Base-by-base conservation (phyloP, 2,797 vertebrate species). In the Poliocrania exsul region DNA sequence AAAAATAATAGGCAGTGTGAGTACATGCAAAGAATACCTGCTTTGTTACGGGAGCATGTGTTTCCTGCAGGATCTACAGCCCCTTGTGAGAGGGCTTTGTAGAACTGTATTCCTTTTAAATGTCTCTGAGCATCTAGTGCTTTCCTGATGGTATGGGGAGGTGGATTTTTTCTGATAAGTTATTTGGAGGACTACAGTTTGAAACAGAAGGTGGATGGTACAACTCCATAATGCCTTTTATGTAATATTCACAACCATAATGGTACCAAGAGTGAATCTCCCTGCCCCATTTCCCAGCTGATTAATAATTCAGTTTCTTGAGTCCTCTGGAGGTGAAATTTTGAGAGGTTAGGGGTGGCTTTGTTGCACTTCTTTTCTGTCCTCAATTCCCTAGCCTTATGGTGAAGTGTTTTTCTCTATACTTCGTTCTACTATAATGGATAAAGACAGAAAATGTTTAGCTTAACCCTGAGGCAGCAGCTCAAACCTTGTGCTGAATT, bases 391-490 rank as follows among this genome's bases (percentile, higher is more conserved):
- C 72, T 57, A 91, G 26, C 58, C 72, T 91, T 86, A 51, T 51
- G 66, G 70, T 66, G 74, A 84, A 66, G 37, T 62, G 40, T 79
- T 95, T 79, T 74, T 65, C 50, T 46, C 70, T 72, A 5, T 66
- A 49, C 54, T 49, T 64, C 26, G 31, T 95, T 75, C 33, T 88
- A 23, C 87, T 2, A 0, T 49, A 16, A 50, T 38, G n/a, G 70
- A 77, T 91, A 56, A 85, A 88, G 84, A 73, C 72, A 72, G 62
- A 88, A 96, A 51, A 72, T 47, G 17, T 88, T 87, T 61, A 54
- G 72, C 58, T 81, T 56, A 90, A 95, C 85, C 95, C 82, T 18
- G 26, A 91, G 90, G 82, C 88, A 66, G 66, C 81, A 66, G 66
- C 81, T 91, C 66, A 40, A 46, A 77, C 26, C 54, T 65, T 72